Percentiles rank a stretch among this genome's conserved stretches.
phyloP scores from a whole-genome alignment of 2,797 vertebrate species.

The Hydrolagus colliei region DNA sequence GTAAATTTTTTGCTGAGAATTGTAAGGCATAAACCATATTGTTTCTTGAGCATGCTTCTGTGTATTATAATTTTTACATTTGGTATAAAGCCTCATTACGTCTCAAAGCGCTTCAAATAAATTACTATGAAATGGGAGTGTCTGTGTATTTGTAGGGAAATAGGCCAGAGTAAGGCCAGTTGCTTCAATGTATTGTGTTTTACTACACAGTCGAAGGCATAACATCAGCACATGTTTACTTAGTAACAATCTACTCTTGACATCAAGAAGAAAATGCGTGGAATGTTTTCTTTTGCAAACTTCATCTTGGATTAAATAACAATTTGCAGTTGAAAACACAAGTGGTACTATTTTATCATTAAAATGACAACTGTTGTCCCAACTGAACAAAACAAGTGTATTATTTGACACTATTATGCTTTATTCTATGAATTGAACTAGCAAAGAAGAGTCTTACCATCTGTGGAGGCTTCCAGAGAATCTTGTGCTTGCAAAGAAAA shows the following conservation, averaged over 20 bases:
- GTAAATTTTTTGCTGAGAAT: too few species aligned
- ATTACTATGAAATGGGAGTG: too few species aligned
- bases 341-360: conserved; percentile 43
- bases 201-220: not conserved
- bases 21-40: too few species aligned
- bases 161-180: not conserved
- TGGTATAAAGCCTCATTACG: too few species aligned
- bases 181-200: not conserved
- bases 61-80: too few species aligned
- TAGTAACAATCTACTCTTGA: not conserved
- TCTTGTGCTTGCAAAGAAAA: conserved; percentile 75
- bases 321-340: not conserved
- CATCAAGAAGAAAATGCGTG: not conserved
- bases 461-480: conserved; percentile 68
- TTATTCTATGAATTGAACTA: conserved; percentile 52
- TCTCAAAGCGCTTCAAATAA: too few species aligned
- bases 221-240: not conserved
- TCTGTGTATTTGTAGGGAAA: too few species aligned
- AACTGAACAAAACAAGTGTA: conserved; percentile 47
- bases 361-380: conserved; percentile 52
- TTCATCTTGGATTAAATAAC: not conserved
- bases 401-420: conserved; percentile 54
- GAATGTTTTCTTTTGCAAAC: not conserved
- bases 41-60: too few species aligned
- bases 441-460: conserved; percentile 79